These are phyloP conservation scores for Lepeophtheirus nordmannii DNA, from an alignment of 2,888 invertebrate species.

Conservation along the genomic window DNA sequence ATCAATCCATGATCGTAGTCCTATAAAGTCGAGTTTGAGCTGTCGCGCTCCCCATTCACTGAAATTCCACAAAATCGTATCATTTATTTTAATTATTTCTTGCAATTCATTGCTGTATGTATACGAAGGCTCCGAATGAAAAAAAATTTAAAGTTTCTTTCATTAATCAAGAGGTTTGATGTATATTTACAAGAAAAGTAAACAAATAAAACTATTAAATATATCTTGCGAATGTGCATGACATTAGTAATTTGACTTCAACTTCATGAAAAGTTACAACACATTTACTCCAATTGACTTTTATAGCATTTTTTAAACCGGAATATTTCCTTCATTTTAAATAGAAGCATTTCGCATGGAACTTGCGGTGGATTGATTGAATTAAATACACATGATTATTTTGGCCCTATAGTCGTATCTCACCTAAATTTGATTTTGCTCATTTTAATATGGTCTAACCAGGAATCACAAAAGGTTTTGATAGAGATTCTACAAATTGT, in stretches of 20 bases:
- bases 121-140: neutral
- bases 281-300: too few species aligned
- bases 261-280: too few species aligned
- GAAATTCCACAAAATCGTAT: slow-evolving; percentile 23
- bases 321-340: too few species aligned
- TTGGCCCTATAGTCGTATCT: neutral
- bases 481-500: slow-evolving; percentile 58
- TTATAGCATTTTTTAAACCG: too few species aligned
- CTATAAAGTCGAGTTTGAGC: slow-evolving; percentile 62
- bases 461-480: slow-evolving; percentile 66
- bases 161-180: neutral
- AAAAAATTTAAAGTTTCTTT: slow-evolving; percentile 12
- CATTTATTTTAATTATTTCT: too few species aligned
- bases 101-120: too few species aligned
- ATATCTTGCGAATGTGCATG: neutral
- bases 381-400: too few species aligned
- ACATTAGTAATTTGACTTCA: too few species aligned
- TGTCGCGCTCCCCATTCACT: slow-evolving; percentile 60
- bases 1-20: slow-evolving; percentile 42
- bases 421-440: slow-evolving; percentile 61
- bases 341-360: too few species aligned
- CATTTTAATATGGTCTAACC: slow-evolving; percentile 69
- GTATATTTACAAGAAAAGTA: neutral
- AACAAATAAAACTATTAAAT: too few species aligned
- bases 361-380: too few species aligned